These are phyloP conservation scores for Thecophora atra DNA, from an alignment of 2,888 invertebrate species.

Conservation along the genomic window DNA sequence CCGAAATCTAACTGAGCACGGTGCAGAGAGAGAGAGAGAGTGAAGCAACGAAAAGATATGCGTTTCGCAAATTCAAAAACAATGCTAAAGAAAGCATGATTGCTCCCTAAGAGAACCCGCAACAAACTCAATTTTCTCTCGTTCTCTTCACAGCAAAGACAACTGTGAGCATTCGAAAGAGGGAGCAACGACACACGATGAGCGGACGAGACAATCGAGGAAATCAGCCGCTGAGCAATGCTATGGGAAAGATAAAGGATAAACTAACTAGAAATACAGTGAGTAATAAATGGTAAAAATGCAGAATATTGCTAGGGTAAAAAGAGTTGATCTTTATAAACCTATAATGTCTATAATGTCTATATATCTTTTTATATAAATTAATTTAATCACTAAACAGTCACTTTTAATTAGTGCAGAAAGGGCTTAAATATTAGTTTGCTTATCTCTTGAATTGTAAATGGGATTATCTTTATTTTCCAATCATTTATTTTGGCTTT, in stretches of 20 bases:
- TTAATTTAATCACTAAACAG: no score
- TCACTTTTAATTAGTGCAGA: no score
- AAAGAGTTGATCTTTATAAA: no score
- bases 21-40: neutral
- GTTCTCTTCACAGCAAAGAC: constrained; percentile 33
- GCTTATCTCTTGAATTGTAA: no score
- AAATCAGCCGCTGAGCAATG: constrained; percentile 59
- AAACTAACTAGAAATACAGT: constrained; percentile 60
- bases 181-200: constrained; percentile 50
- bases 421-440: no score
- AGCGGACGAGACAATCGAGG: constrained; percentile 64
- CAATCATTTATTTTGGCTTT: no score
- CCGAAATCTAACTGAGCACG: neutral
- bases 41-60: neutral
- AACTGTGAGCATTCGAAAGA: no score
- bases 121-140: neutral
- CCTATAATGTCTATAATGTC: no score
- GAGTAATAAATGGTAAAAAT: constrained; percentile 44
- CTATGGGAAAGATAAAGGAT: constrained; percentile 65
- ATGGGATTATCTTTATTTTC: no score
- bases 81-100: no score
- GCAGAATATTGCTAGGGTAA: no score
- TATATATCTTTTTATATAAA: no score
- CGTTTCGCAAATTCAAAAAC: neutral
- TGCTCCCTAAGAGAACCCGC: neutral